phyloP scores from a whole-genome alignment of 2,113 vertebrate genomes.

The Ancistrus triradiatus region DNA sequence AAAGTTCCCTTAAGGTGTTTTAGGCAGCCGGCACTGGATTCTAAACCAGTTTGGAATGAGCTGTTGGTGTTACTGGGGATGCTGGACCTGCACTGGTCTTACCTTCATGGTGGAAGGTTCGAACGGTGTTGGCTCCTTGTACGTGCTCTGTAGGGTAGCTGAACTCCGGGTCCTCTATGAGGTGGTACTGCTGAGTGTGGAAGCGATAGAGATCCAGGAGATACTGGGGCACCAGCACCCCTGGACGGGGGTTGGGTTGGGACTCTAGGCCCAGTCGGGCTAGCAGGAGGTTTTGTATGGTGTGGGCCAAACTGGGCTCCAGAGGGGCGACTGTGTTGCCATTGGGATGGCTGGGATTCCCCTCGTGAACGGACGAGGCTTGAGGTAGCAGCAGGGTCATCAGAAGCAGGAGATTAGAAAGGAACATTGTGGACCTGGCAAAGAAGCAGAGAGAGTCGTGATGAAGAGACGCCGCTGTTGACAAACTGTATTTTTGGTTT shows the following conservation, averaged over 20 bases:
- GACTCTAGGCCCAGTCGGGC: conserved; percentile 61
- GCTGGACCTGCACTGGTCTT: conserved; percentile 34
- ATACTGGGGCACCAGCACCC: conserved; percentile 65
- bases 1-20: no score
- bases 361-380: conserved; percentile 67
- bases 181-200: conserved; percentile 70
- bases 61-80: no score
- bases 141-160: conserved; percentile 68
- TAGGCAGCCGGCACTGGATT: no score
- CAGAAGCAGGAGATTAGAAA: conserved; percentile 76
- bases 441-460: no score
- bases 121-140: conserved; percentile 72
- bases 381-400: conserved; percentile 76
- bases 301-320: conserved; percentile 61
- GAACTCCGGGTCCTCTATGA: conserved; percentile 66
- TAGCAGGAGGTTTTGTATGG: conserved; percentile 56
- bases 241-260: conserved; percentile 64
- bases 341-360: conserved; percentile 55
- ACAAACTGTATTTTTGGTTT: no score
- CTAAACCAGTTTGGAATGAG: no score
- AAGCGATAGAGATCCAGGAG: conserved; percentile 74
- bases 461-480: no score
- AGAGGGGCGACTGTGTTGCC: conserved; percentile 46
- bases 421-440: conserved; percentile 79
- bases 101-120: conserved; percentile 75